Percentiles rank a stretch among this genome's conserved stretches.
Evolutionary conservation across 2,888 invertebrate genomes (phyloP).

Genomic region (Eilema griseolum): DNA sequence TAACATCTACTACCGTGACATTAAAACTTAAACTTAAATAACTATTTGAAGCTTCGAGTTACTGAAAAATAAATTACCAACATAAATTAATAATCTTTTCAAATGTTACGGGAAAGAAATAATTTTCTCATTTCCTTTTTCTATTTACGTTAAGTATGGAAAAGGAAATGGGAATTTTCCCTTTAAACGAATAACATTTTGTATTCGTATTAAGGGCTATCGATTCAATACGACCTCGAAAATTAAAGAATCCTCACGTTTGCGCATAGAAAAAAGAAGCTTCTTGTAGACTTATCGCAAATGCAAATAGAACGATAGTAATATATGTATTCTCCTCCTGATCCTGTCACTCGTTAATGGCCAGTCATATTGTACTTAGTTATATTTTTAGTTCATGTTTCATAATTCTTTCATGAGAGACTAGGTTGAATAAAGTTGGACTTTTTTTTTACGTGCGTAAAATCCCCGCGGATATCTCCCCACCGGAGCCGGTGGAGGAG

Average conservation of each 20-base stretch:
- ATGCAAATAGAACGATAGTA: conserved; percentile 31
- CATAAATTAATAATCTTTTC: not conserved
- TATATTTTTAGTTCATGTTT: conserved; percentile 59
- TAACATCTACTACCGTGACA: too few relatives aligned
- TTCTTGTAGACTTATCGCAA: too few relatives aligned
- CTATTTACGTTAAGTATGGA: not conserved
- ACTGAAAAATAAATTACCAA: not conserved
- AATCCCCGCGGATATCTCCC: too few relatives aligned
- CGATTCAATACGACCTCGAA: conserved; percentile 25
- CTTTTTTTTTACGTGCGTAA: too few relatives aligned
- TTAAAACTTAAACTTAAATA: too few relatives aligned
- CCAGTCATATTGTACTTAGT: conserved; percentile 63
- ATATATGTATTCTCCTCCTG: conserved; percentile 46
- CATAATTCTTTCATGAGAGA: conserved; percentile 23
- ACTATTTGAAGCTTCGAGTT: too few relatives aligned
- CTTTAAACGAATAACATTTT: not conserved
- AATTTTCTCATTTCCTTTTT: not conserved
- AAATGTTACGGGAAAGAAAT: not conserved
- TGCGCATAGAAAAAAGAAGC: too few relatives aligned
- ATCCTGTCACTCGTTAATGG: conserved; percentile 71
- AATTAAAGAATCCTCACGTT: conserved; percentile 18
- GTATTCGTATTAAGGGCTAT: conserved; percentile 20
- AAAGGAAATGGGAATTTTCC: not conserved
- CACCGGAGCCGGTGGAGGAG: too few relatives aligned
- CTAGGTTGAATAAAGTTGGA: conserved; percentile 33